A percentile compares a stretch with the other conserved stretches of the same genome.
phyloP scores from a whole-genome alignment of 2,113 vertebrate species.

The Rynchops niger region DNA sequence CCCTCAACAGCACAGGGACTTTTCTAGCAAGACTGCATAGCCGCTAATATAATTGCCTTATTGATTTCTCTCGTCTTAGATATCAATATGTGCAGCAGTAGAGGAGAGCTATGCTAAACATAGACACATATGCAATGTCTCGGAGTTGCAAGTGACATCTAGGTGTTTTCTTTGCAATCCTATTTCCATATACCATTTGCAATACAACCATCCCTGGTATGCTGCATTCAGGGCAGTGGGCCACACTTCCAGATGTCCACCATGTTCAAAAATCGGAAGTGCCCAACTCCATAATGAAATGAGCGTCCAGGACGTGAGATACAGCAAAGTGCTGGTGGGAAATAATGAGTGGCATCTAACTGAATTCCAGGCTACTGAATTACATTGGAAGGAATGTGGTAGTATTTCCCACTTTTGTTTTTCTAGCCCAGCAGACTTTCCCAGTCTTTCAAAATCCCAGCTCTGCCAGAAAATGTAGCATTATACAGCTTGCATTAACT shows the following conservation, averaged over 20 bases:
- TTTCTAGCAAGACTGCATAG: background rate
- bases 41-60: background rate
- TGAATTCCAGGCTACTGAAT: constrained; percentile 30
- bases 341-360: background rate
- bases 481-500: constrained; percentile 5
- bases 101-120: background rate
- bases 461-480: constrained; percentile 19
- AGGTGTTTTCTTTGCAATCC: background rate
- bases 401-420: constrained; percentile 5
- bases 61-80: background rate
- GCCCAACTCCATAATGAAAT: background rate
- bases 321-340: background rate
- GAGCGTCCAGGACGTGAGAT: background rate
- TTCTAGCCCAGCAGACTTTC: background rate
- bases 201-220: background rate
- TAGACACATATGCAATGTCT: background rate
- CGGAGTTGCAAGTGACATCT: background rate
- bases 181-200: background rate
- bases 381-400: background rate
- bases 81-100: background rate
- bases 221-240: background rate
- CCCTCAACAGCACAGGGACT: background rate
- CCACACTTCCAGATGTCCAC: background rate
- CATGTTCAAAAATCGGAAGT: background rate
- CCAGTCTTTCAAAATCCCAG: background rate